A percentile compares a stretch with the other conserved stretches of the same genome.
These are phyloP conservation scores for Mesocentrotus franciscanus DNA, from an alignment of 53 echinoderm and acorn worm genomes.

Conservation along the genomic window DNA sequence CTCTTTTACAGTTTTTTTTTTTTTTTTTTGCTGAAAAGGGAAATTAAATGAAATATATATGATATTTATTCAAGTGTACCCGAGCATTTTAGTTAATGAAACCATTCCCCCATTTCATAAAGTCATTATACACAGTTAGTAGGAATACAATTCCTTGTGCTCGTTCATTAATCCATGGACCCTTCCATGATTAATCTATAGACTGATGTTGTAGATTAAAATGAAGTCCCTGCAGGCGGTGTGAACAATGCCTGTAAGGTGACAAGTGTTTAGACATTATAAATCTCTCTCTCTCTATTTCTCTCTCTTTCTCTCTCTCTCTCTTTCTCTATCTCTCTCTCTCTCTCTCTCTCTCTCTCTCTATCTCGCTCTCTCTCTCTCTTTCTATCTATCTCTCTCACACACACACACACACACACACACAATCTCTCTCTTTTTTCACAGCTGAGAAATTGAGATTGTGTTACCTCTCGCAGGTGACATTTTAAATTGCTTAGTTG, in stretches of 20 bases:
- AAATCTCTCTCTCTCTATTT: not conserved
- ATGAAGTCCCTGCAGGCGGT: not conserved
- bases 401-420: too few relatives aligned
- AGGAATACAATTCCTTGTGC: too few relatives aligned
- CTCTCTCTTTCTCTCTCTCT: not conserved
- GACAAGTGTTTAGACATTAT: not conserved
- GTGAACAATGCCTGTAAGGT: not conserved
- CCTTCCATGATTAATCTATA: not conserved
- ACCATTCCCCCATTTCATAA: not conserved
- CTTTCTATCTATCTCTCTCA: too few relatives aligned
- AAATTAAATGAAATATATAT: not conserved
- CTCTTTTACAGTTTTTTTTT: not conserved
- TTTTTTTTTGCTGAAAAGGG: not conserved
- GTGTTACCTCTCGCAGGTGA: not conserved
- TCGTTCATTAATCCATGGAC: not conserved
- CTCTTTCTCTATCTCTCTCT: not conserved
- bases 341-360: too few relatives aligned
- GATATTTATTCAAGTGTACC: not conserved
- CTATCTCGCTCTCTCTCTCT: too few relatives aligned
- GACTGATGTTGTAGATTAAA: not conserved
- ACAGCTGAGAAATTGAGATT: not conserved
- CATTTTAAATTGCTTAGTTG: not conserved
- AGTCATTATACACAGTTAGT: too few relatives aligned
- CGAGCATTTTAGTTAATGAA: not conserved
- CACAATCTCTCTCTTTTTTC: not conserved